Conservation (phyloP, 1,140 invertebrate genomes). For the Drosophila navojoa region DNA sequence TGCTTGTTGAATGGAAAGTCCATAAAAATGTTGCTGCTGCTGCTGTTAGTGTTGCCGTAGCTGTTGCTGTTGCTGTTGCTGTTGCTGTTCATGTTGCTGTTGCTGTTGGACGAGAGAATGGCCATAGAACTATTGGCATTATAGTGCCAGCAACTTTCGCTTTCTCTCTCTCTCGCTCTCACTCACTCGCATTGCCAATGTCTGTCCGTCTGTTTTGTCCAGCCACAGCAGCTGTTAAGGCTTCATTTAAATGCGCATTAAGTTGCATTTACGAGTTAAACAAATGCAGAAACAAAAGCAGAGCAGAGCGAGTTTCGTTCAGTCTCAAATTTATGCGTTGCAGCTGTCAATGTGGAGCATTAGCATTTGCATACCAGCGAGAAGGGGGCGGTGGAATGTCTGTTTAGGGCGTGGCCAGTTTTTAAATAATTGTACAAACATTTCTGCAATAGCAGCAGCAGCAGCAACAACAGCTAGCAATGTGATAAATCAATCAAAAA, state of each 20-base stretch:
- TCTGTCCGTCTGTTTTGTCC: no score
- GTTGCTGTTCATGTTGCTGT: background rate
- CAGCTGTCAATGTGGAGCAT: slow-evolving; percentile 36
- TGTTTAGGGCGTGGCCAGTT: slow-evolving; percentile 23
- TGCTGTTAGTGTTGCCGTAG: no score
- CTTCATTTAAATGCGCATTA: slow-evolving; percentile 69
- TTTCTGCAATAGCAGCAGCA: background rate
- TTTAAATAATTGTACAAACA: background rate
- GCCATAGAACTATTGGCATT: slow-evolving; percentile 45
- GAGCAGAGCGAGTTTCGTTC: slow-evolving; percentile 11
- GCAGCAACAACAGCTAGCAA: slow-evolving; percentile 4
- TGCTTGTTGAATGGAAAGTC: slow-evolving; percentile 50
- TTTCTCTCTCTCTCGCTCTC: slow-evolving; percentile 12
- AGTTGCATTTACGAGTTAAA: slow-evolving; percentile 63
- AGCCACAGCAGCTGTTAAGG: slow-evolving; percentile 12
- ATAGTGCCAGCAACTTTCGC: slow-evolving; percentile 54
- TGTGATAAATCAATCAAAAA: background rate
- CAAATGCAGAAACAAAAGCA: slow-evolving; percentile 24
- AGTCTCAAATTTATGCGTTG: slow-evolving; percentile 71
- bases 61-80: no score
- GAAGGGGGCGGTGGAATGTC: background rate
- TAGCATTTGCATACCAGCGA: slow-evolving; percentile 49
- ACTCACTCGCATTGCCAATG: no score
- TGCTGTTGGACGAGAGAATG: slow-evolving; percentile 6
- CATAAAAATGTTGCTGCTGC: slow-evolving; percentile 26